Evolutionary conservation across 2,797 vertebrate species (phyloP), one percentile per base, ranked within the genome.

Genomic region (Leuciscus waleckii): DNA sequence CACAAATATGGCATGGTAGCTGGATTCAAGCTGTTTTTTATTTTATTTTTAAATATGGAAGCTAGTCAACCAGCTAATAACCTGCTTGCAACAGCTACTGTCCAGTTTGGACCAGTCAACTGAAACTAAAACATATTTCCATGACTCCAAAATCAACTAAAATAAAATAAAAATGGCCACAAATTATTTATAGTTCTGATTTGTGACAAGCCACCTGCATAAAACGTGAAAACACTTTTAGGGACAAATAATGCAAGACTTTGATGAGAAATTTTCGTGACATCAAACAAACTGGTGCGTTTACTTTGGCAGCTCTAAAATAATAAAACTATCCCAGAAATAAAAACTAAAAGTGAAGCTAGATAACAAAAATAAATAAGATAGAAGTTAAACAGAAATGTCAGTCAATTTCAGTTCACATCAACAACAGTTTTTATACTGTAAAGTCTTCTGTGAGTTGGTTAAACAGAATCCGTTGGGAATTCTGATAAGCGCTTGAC

Each of bases 401-500:
- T 29, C 29, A 29, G 29, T 29, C 1, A 29, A 29, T 29, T 29
- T 29, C 29, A 29, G 29, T 29, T 29, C 21, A 56, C 51, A 76
- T 4, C 35, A 56, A 56, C 29, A 76, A 83, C 10, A 4, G 14
- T 74, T 21, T 56, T 3, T 58, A 65, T 41, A 23, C n/a, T 23
- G 17, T 5, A 70, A 70, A 39, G 35, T 63, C 39, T 58, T 35
- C 39, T 46, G 13, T n/a, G 21, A 26, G 41, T 63, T n/a, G 14
- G 43, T n/a, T 35, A 14, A 65, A 51, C 41, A 51, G 14, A 83
- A 41, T 65, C 58, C 37, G 41, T 23, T 26, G n/a, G 58, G 73
- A 83, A 68, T 83, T 83, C 41, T 49, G 32, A 76, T 76, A 76
- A 21, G 32, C 2, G 4, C 9, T 35, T 13, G 61, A 76, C 23